Evolutionary conservation across 2,113 vertebrate genomes (phyloP), one percentile per base, ranked within the genome.

Genomic region (Calidris pugnax): DNA sequence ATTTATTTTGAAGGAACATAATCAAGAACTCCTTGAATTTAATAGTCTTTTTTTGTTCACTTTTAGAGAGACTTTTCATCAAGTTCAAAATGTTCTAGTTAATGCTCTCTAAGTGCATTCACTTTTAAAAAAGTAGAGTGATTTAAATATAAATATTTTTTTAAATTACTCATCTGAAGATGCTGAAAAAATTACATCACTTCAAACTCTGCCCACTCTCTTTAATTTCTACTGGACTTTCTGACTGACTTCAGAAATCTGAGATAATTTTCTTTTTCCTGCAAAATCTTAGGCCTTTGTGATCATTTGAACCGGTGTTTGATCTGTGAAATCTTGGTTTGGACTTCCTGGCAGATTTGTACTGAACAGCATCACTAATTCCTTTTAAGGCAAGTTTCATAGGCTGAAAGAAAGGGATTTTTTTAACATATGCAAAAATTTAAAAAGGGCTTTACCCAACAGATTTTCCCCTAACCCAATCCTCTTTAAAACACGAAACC

Each of bases 401-500:
- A 89, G 87, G 12, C 66, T 89, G 67, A 79, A 91, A 94, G 60
- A 93, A 96, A 83, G 56, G 69, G 74, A 84, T 90, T 89, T 96
- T 97, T 97, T 74, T 75, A 93, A 93, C 76, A 69, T 53, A 66
- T 48, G 45, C 51, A 95, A 97, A 77, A 87, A 93, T 92, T 89
- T 68, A 7, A 60, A 82, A 88, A 66, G n/a, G 41, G 33, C 72
- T 90, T 97, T 96, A 94, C 93, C 78, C 30, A 66, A 82, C 96
- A 96, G 87, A 85, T 89, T 92, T 94, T 78, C 53, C 64, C 86
- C 45, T 73, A 85, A 77, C 78, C 68, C 81, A 93, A 73, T 96
- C 84, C 89, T 94, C 94, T 93, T 88, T 95, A 86, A 85, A 93
- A 96, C 87, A 92, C 1, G 69, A 97, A 95, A 97, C 67, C 48